These are phyloP conservation scores for Halisarca cf. caerulea DNA, from an alignment of 37 sponge, comb jelly and placozoan species.

Conservation along the genomic window DNA sequence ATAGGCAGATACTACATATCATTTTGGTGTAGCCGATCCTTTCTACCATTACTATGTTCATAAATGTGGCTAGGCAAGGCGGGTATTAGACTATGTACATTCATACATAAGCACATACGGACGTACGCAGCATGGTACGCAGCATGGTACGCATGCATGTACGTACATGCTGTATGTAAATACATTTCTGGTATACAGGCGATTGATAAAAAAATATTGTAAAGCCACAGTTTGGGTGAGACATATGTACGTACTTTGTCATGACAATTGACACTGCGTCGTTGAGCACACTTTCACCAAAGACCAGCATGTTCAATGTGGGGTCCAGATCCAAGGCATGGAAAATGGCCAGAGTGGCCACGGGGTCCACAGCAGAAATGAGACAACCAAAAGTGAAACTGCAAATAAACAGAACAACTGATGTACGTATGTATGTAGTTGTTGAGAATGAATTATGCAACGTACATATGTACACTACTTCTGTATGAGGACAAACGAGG, in stretches of 20 bases:
- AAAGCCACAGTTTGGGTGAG: not conserved
- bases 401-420: not conserved
- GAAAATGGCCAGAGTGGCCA: conserved; percentile 96
- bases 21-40: too few relatives aligned
- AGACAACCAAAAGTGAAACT: conserved; percentile 95
- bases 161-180: too few relatives aligned
- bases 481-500: too few relatives aligned
- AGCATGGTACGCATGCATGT: too few relatives aligned
- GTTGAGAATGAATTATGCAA: too few relatives aligned
- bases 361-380: conserved; percentile 96
- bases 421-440: not conserved
- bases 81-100: too few relatives aligned
- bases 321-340: conserved; percentile 93
- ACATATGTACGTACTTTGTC: conserved; percentile 93
- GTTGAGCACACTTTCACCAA: conserved; percentile 97
- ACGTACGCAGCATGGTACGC: too few relatives aligned
- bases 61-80: too few relatives aligned
- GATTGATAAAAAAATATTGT: not conserved
- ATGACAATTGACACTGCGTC: conserved; percentile 98
- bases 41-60: too few relatives aligned
- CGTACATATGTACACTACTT: not conserved
- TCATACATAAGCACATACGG: too few relatives aligned
- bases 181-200: too few relatives aligned
- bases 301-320: conserved; percentile 94
- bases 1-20: too few relatives aligned